Evolutionary conservation across 2,888 invertebrate species (phyloP), one percentile per base, ranked within the genome.

Genomic region (Epirrita christyi): DNA sequence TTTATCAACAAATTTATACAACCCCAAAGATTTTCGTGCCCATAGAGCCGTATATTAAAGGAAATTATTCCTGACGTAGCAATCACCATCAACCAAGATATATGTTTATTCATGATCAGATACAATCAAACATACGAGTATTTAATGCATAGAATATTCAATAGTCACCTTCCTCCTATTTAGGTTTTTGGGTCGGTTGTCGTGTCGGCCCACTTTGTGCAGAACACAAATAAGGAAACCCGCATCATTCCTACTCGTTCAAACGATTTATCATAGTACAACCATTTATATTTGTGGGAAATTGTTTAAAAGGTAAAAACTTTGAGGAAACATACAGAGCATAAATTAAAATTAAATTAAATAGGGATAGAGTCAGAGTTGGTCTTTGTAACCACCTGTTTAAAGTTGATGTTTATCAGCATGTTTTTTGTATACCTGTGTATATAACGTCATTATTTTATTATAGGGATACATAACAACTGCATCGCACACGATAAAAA

Each of bases 241-340:
- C 78, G 70, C 71, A 77, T 81, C 78, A 79, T 73, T 72, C 67
- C 68, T 71, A 77, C 75, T 78, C 74, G 76, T 68, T 68, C 70
- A 70, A 69, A 70, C 75, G 78, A 80, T 82, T 81, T 76, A 75
- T 83, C 52, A 57, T 47, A 6, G 11, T 41, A 32, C 32, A 36
- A 36, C 6, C 5, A 36, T 36, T 36, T 32, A 3, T 32, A 32
- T 4, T 32, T 32, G 32, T 32, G 32, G 32, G 32, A 32, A 32
- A 32, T 7, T 32, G 32, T 36, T 2, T 0, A 36, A 36, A 11
- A 2, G n/a, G n/a, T n/a, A n/a, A n/a, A 0, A 11, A n/a, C n/a
- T 36, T 36, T 6, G 36, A 32, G 36, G 32, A 32, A 10, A 32
- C 32, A 37, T 37, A 11, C 4, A 4, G n/a, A n/a, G n/a, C n/a